phyloP scores from a whole-genome alignment of 2,888 invertebrate genomes.

The Scaptodrosophila latifasciaeformis region DNA sequence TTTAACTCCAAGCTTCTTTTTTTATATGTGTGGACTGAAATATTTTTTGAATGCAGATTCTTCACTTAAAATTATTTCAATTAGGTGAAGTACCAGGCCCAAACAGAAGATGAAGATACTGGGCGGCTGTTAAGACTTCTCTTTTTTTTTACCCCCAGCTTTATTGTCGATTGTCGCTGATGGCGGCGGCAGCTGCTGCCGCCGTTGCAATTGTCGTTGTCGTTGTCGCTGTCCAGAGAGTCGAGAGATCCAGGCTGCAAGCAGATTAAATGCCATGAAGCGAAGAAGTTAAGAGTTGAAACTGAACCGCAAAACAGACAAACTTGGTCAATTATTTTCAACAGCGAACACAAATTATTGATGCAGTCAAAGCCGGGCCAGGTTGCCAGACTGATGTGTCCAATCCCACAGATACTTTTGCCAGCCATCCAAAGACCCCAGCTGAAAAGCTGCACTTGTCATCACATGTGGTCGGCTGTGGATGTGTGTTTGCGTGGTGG shows the following conservation, averaged over 20 bases:
- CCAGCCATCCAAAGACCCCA: constrained; percentile 11
- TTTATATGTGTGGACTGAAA: constrained; percentile 46
- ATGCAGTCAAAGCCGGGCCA: constrained; percentile 38
- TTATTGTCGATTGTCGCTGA: constrained; percentile 41
- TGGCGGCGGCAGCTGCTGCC: constrained; percentile 54
- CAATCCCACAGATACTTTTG: not conserved
- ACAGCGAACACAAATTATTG: constrained; percentile 70
- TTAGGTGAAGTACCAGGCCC: constrained; percentile 52
- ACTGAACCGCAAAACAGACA: constrained; percentile 59
- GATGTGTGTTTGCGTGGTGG: constrained; percentile 30
- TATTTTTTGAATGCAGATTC: constrained; percentile 67
- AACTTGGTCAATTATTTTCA: constrained; percentile 70
- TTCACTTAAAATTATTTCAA: constrained; percentile 67
- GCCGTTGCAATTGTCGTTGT: constrained; percentile 38
- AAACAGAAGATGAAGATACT: no score
- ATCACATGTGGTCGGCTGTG: constrained; percentile 22
- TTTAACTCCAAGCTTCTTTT: no score
- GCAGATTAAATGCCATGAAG: constrained; percentile 60
- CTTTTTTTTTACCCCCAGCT: constrained; percentile 12
- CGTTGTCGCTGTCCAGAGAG: constrained; percentile 26
- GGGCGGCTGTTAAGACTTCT: no score
- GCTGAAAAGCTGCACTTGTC: constrained; percentile 8
- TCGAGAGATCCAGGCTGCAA: constrained; percentile 24
- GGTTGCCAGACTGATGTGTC: no score
- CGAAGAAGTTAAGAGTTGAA: no score